A percentile compares a stretch with the other conserved stretches of the same genome.
Conservation (phyloP, 2,888 invertebrate species). For the Cataglyphis cursor region DNA sequence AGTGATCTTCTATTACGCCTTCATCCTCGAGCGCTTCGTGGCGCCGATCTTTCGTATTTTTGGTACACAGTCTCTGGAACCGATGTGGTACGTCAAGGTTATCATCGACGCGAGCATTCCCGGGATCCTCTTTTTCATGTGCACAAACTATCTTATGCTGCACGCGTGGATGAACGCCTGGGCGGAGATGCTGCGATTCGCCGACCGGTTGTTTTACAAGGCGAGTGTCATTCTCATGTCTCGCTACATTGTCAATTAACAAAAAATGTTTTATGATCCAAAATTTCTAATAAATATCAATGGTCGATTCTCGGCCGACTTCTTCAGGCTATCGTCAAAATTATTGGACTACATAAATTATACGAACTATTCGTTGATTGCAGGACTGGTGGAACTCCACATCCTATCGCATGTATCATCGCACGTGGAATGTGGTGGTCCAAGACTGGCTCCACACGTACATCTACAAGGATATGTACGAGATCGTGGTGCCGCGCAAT, state of each 20-base stretch:
- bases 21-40: slow-evolving; percentile 93
- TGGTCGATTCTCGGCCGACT: too few relatives aligned
- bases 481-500: slow-evolving; percentile 86
- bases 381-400: slow-evolving; percentile 98
- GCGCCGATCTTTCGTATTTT: slow-evolving; percentile 90
- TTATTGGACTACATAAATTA: too few relatives aligned
- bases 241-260: too few relatives aligned
- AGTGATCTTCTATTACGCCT: slow-evolving; percentile 93
- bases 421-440: slow-evolving; percentile 98
- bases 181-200: slow-evolving; percentile 95
- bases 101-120: slow-evolving; percentile 93
- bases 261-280: too few relatives aligned
- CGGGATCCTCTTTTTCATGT: slow-evolving; percentile 90
- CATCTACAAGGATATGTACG: slow-evolving; percentile 91
- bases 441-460: slow-evolving; percentile 98
- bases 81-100: slow-evolving; percentile 88
- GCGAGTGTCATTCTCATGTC: slow-evolving; percentile 82
- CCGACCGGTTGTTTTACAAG: slow-evolving; percentile 94
- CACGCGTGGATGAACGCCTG: slow-evolving; percentile 97
- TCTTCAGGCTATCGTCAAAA: too few relatives aligned
- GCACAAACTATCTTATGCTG: slow-evolving; percentile 94
- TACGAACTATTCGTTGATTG: too few relatives aligned
- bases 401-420: slow-evolving; percentile 93
- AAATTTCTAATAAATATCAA: too few relatives aligned
- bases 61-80: slow-evolving; percentile 87